A percentile compares a stretch with the other conserved stretches of the same genome.
Evolutionary conservation across 1,140 invertebrate species (phyloP).

Genomic region (Chelonus insularis): DNA sequence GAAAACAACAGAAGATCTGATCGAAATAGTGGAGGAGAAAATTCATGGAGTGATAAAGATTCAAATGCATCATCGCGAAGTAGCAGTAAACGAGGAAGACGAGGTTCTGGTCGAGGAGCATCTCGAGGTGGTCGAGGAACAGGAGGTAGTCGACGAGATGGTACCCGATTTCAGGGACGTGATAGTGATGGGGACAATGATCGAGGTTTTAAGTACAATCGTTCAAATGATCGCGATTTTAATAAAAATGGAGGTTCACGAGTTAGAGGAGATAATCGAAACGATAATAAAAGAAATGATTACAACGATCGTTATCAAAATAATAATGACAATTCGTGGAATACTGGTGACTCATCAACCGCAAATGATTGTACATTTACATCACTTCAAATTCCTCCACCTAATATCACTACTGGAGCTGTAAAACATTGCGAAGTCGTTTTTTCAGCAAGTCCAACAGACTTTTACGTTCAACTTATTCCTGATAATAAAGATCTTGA

Average conservation of each 20-base stretch:
- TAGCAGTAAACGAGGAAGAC: conserved; percentile 31
- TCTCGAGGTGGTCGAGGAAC: not conserved
- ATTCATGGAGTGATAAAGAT: conserved; percentile 43
- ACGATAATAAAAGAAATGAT: not conserved
- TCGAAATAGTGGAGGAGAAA: conserved; percentile 28
- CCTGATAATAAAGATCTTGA: conserved; percentile 50
- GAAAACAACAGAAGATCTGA: conserved; percentile 26
- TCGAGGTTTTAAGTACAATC: not conserved
- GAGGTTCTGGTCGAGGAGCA: conserved; percentile 21
- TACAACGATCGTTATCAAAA: conserved; percentile 10
- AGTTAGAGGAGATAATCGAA: not conserved
- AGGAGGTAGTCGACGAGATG: conserved; percentile 17
- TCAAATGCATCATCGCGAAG: conserved; percentile 40
- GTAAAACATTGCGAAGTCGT: conserved; percentile 45
- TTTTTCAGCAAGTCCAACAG: conserved; percentile 45
- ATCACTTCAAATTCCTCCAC: conserved; percentile 33
- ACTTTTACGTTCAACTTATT: conserved; percentile 59
- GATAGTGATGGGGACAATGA: conserved; percentile 7
- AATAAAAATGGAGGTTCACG: not conserved
- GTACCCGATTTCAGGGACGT: conserved; percentile 10
- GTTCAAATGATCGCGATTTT: not conserved
- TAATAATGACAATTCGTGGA: conserved; percentile 13
- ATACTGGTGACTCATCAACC: not conserved
- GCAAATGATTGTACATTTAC: not conserved
- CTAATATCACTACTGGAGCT: conserved; percentile 38